A percentile compares a stretch with the other conserved stretches of the same genome.
These are phyloP conservation scores for Acanthaster planci DNA, from an alignment of 35 echinoderm and acorn worm species.

Conservation along the genomic window DNA sequence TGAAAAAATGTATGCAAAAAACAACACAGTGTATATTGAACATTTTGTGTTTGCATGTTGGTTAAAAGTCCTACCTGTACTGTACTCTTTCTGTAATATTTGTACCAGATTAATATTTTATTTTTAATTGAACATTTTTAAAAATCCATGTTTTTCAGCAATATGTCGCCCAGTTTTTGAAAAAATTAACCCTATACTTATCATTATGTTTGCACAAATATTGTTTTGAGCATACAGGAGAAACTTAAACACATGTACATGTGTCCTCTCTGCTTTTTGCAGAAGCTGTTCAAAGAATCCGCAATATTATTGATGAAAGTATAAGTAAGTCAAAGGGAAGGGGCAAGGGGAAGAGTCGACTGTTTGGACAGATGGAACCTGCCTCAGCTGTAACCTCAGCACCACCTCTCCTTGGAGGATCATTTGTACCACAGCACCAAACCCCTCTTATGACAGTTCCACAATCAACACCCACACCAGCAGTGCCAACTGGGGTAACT, in stretches of 20 bases:
- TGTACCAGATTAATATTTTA: too few relatives aligned
- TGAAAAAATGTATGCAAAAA: too few relatives aligned
- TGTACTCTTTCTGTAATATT: too few relatives aligned
- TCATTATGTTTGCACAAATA: too few relatives aligned
- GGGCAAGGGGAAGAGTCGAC: slow-evolving; percentile 36
- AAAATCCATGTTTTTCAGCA: too few relatives aligned
- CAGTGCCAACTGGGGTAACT: slow-evolving; percentile 44
- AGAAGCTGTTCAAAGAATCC: slow-evolving; percentile 74
- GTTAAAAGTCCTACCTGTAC: too few relatives aligned
- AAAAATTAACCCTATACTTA: too few relatives aligned
- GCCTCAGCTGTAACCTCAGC: neutral
- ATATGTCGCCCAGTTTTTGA: too few relatives aligned
- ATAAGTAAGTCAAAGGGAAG: slow-evolving; percentile 37
- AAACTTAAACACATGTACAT: neutral
- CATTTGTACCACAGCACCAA: slow-evolving; percentile 29
- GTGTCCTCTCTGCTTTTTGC: neutral
- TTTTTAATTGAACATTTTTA: too few relatives aligned
- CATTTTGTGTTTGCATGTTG: too few relatives aligned
- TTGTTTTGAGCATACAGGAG: too few relatives aligned
- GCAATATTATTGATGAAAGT: slow-evolving; percentile 68
- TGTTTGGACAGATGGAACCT: neutral
- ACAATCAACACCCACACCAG: slow-evolving; percentile 12
- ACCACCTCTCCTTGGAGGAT: neutral
- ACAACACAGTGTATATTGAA: too few relatives aligned
- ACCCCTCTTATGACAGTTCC: slow-evolving; percentile 42